These are phyloP conservation scores for Hydrophis major DNA, from an alignment of 2,797 vertebrate species.

Conservation along the genomic window DNA sequence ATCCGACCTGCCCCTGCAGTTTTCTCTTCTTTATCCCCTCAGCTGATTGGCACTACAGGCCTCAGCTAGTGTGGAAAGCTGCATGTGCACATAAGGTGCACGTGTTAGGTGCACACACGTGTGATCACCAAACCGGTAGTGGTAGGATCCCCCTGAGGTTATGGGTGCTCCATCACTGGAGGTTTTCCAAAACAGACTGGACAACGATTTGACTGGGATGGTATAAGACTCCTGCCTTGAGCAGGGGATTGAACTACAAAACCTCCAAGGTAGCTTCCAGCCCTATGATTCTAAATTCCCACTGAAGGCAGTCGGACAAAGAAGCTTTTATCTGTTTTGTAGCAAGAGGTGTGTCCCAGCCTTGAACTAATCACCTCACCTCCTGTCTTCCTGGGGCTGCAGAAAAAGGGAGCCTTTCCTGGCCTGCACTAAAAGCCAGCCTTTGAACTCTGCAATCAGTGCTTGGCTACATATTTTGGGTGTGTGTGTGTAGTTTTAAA, in stretches of 20 bases:
- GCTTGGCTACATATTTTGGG: not conserved
- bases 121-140: too few species aligned
- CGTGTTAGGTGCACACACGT: too few species aligned
- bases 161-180: not conserved
- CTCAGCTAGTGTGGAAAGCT: too few species aligned
- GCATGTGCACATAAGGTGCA: too few species aligned
- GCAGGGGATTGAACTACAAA: not conserved
- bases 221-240: not conserved
- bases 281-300: not conserved
- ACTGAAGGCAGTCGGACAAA: conserved; percentile 17
- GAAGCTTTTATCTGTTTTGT: conserved; percentile 12
- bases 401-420: not conserved
- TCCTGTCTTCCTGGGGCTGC: not conserved
- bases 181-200: not conserved
- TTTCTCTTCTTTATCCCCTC: too few species aligned
- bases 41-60: too few species aligned
- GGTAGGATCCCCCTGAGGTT: not conserved
- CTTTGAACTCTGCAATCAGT: conserved; percentile 13
- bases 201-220: not conserved
- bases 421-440: not conserved
- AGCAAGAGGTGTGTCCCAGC: not conserved
- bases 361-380: conserved; percentile 21
- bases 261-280: not conserved
- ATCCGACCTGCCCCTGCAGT: too few species aligned
- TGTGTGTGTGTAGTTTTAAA: not conserved